These are phyloP conservation scores for Cebus imitator DNA, from an alignment of 2,113 vertebrate species.

Conservation along the genomic window DNA sequence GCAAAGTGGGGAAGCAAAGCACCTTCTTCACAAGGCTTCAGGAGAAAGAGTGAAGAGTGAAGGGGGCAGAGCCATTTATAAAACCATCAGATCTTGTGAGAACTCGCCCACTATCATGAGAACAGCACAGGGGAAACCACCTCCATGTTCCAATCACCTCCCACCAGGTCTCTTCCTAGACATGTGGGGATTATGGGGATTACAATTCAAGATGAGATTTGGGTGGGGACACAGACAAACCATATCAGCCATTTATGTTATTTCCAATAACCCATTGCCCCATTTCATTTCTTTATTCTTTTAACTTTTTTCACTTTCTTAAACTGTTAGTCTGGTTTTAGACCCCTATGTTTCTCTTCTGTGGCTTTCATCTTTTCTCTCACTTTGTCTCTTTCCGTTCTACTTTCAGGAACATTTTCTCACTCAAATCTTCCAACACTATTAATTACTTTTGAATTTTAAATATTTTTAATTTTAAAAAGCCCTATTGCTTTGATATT, in stretches of 20 bases:
- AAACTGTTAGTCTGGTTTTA: neutral
- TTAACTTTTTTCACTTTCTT: neutral
- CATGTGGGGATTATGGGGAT: too few species aligned
- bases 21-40: too few species aligned
- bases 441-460: neutral
- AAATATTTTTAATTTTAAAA: neutral
- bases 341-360: neutral
- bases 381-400: neutral
- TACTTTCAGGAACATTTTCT: neutral
- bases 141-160: too few species aligned
- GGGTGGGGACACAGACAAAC: too few species aligned
- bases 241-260: neutral
- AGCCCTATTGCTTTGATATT: neutral
- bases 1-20: too few species aligned
- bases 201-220: too few species aligned
- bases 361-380: neutral
- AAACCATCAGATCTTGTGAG: too few species aligned
- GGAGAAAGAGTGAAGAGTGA: too few species aligned
- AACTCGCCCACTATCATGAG: too few species aligned
- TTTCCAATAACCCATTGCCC: neutral
- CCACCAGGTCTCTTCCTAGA: too few species aligned
- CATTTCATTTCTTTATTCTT: neutral
- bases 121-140: too few species aligned
- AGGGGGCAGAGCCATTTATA: too few species aligned
- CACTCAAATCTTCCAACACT: neutral